Percentiles rank a stretch among this genome's conserved stretches.
phyloP scores from a whole-genome alignment of 1,140 invertebrate genomes.

The Philaenus spumarius region DNA sequence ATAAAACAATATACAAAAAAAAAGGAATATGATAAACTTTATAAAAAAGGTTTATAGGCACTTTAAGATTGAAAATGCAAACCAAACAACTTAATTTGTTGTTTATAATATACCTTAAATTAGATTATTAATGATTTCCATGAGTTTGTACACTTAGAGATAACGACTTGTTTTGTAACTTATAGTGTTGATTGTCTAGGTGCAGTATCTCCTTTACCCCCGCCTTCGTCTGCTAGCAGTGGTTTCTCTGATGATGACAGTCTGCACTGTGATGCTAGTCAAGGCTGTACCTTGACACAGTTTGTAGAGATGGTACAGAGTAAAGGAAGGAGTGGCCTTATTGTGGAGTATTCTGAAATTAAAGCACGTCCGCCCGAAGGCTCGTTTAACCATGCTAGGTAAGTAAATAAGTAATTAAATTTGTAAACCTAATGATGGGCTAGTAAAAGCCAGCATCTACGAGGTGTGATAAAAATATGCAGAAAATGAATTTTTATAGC shows the following conservation, averaged over 20 bases:
- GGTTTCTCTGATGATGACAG: constrained; percentile 85
- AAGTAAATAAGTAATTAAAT: too few species aligned
- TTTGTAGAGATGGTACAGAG: constrained; percentile 68
- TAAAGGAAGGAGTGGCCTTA: constrained; percentile 67
- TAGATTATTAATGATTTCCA: too few species aligned
- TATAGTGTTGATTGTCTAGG: constrained; percentile 17
- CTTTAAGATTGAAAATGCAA: too few species aligned
- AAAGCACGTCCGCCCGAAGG: constrained; percentile 73
- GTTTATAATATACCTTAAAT: too few species aligned
- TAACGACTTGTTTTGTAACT: constrained; percentile 6
- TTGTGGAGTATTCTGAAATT: constrained; percentile 79
- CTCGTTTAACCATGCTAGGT: constrained; percentile 69
- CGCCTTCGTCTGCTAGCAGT: constrained; percentile 69
- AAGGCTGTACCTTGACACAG: constrained; percentile 62
- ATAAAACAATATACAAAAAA: too few species aligned
- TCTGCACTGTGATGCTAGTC: constrained; percentile 57
- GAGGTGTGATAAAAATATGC: too few species aligned
- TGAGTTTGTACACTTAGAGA: neutral
- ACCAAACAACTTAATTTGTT: too few species aligned
- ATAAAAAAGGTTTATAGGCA: too few species aligned
- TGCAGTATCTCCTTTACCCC: constrained; percentile 52
- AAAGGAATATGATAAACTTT: too few species aligned
- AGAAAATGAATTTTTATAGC: too few species aligned
- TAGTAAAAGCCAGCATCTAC: too few species aligned
- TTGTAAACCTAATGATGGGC: too few species aligned